A percentile compares a stretch with the other conserved stretches of the same genome.
phyloP scores from a whole-genome alignment of 2,113 vertebrate species.

The Leptocoma aspasia region DNA sequence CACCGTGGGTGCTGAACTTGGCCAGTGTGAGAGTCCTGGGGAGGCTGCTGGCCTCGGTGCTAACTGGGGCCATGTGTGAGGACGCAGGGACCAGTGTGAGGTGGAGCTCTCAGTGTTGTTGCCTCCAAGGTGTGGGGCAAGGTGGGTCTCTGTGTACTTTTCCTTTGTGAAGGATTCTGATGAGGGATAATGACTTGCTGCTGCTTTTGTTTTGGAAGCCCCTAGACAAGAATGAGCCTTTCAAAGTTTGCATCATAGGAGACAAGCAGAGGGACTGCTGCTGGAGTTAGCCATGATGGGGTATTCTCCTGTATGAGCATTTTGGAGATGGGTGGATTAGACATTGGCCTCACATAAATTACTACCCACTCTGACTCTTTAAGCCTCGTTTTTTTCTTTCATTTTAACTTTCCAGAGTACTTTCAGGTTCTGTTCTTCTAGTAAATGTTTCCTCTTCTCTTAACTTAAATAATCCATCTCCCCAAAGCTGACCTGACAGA shows the following conservation, averaged over 20 bases:
- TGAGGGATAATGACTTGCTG: background rate
- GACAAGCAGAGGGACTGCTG: background rate
- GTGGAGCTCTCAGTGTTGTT: background rate
- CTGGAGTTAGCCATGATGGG: background rate
- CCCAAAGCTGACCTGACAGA: constrained; percentile 60
- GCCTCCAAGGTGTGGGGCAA: background rate
- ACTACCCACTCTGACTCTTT: background rate
- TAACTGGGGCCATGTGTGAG: rapidly evolving
- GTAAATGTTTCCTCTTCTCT: constrained; percentile 31
- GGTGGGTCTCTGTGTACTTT: background rate
- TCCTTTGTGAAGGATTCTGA: background rate
- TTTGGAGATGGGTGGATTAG: background rate
- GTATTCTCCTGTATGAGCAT: background rate
- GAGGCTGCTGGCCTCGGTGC: background rate
- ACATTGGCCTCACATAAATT: background rate
- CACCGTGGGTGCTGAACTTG: rapidly evolving
- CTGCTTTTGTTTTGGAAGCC: background rate
- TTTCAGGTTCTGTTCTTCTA: constrained; percentile 40
- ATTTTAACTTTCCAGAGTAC: constrained; percentile 11
- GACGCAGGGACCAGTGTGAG: background rate
- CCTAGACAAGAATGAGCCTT: background rate
- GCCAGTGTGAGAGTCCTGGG: background rate
- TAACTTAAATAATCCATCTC: constrained; percentile 55
- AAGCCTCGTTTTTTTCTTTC: background rate
- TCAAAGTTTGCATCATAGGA: background rate